These are phyloP conservation scores for Tenualosa thibaudeaui DNA, from an alignment of 2,797 vertebrate genomes.

Conservation along the genomic window DNA sequence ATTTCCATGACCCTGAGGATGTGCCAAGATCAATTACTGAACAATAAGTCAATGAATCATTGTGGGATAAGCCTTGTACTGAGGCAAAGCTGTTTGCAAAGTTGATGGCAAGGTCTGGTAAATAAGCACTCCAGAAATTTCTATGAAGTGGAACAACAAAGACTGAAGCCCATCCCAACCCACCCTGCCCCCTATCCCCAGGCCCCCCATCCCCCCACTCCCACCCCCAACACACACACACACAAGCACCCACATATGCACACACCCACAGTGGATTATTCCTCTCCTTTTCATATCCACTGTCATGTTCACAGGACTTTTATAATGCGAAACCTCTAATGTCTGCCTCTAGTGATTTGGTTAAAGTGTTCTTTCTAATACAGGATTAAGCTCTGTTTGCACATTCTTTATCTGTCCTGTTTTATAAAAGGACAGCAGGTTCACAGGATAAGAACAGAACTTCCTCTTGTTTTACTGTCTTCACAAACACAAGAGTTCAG, in stretches of 20 bases:
- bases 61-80: background rate
- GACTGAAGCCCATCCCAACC: background rate
- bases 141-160: conserved; percentile 8
- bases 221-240: background rate
- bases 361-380: background rate
- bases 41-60: conserved; percentile 7
- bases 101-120: background rate
- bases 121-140: background rate
- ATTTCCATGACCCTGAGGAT: background rate
- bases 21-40: background rate
- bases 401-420: background rate
- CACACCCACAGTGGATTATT: background rate
- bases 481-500: background rate
- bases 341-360: background rate
- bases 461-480: background rate
- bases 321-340: background rate
- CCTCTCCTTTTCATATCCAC: background rate
- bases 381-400: conserved; percentile 9
- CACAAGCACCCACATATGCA: background rate
- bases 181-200: background rate
- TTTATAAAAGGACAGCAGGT: background rate
- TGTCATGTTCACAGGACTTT: background rate
- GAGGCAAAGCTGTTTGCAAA: background rate
- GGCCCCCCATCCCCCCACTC: background rate
- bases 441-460: background rate